phyloP scores from a whole-genome alignment of 2,113 vertebrate genomes.

The Cyanoliseus patagonus region DNA sequence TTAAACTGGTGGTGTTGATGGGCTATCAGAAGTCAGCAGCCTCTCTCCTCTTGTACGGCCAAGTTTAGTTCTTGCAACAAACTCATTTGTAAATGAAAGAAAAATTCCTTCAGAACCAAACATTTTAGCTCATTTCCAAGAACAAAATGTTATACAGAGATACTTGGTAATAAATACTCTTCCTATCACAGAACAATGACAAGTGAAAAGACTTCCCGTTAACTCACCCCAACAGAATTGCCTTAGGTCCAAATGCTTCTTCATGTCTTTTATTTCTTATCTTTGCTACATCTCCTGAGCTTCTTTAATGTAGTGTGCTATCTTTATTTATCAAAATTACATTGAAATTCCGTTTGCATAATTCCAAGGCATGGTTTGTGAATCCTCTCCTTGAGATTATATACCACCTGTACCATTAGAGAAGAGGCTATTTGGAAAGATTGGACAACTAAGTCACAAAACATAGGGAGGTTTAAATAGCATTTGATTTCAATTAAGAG shows the following conservation, averaged over 20 bases:
- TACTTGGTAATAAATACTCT: background rate
- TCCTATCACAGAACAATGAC: background rate
- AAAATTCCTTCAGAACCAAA: background rate
- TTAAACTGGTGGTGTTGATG: background rate
- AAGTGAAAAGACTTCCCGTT: background rate
- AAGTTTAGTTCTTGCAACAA: background rate
- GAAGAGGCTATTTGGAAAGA: background rate
- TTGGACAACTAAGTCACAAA: background rate
- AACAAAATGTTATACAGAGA: background rate
- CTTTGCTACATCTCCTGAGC: background rate
- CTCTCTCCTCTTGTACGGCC: background rate
- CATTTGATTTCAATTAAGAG: constrained; percentile 12
- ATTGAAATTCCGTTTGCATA: background rate
- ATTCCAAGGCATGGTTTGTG: background rate
- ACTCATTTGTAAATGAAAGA: background rate
- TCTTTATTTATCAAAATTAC: background rate
- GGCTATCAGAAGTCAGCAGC: background rate
- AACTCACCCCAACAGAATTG: background rate
- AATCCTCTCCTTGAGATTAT: background rate
- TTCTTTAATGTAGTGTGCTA: background rate
- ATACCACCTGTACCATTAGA: background rate
- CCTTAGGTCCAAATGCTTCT: background rate
- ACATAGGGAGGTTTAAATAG: background rate
- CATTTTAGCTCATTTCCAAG: background rate
- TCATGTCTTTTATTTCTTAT: background rate